Evolutionary conservation across 2,113 vertebrate genomes (phyloP), one percentile per base, ranked within the genome.

Genomic region (Zapornia atra): DNA sequence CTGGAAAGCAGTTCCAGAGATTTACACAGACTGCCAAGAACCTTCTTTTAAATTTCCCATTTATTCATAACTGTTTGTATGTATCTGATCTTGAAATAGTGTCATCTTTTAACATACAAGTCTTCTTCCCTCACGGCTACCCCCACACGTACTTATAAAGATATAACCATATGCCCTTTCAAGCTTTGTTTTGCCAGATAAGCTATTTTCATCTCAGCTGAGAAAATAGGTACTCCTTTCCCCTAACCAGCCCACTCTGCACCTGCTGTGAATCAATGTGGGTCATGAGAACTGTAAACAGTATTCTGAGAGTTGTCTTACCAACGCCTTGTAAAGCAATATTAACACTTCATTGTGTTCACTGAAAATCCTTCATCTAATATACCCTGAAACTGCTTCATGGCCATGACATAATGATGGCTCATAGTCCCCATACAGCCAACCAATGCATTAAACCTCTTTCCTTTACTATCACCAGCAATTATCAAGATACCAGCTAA

Each of bases 201-300:
- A 90, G 70, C 78, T 96, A 97, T 96, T 96, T 96, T 82, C 53
- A 82, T 95, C 89, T 92, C 91, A 94, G 91, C 95, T 97, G 93
- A 38, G 15, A 96, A 97, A 96, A 95, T 77, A 97, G 96, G 94
- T 96, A 95, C 73, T 94, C 65, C 69, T 92, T 96, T 96, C 61
- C 61, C 81, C 84, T 72, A 79, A 51, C 14, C 96, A 95, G 80
- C 95, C 94, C 89, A 96, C 95, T 96, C 84, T 91, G 89, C 95
- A 96, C 96, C 95, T 96, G 95, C 94, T 97, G 95, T 76, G 89
- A 85, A 86, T 82, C 91, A n/a, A 53, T 91, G 84, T 92, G 93
- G 94, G 94, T 96, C 93, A 96, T 57, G 44, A 82, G 84, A 96
- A 96, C 94, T 89, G 89, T 87, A 96, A 96, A 96, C 91, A 96